Conservation (phyloP, 1,140 invertebrate genomes). For the Nomia melanderi region DNA sequence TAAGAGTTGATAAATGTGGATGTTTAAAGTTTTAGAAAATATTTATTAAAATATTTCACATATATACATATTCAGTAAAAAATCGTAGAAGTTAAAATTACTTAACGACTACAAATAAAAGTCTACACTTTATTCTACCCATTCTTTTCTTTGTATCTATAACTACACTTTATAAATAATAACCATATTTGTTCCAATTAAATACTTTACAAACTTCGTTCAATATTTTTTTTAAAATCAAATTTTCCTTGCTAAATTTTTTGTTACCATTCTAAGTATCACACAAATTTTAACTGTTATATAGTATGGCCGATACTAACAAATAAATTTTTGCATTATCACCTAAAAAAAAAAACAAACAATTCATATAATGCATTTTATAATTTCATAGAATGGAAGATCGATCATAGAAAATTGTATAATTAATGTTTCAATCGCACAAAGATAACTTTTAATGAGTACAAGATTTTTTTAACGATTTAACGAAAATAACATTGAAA, state of each 20-base stretch:
- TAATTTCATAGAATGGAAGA: slow-evolving; percentile 24
- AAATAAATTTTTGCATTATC: slow-evolving; percentile 47
- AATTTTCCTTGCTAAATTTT: slow-evolving; percentile 38
- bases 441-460: background rate
- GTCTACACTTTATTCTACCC: slow-evolving; percentile 16
- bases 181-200: slow-evolving; percentile 67
- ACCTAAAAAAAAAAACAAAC: slow-evolving; percentile 34
- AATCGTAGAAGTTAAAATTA: slow-evolving; percentile 42
- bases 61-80: slow-evolving; percentile 51
- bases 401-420: slow-evolving; percentile 32
- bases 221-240: slow-evolving; percentile 48
- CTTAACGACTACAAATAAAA: slow-evolving; percentile 30
- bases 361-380: slow-evolving; percentile 15
- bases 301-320: slow-evolving; percentile 46
- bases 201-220: slow-evolving; percentile 69
- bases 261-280: slow-evolving; percentile 62
- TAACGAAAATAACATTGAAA: background rate
- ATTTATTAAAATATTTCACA: slow-evolving; percentile 61
- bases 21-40: slow-evolving; percentile 43
- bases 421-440: background rate
- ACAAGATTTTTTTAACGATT: background rate
- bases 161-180: slow-evolving; percentile 64
- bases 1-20: background rate
- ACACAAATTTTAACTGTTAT: slow-evolving; percentile 57
- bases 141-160: slow-evolving; percentile 36